Conservation (phyloP, 2,797 vertebrate species). For the Spheniscus humboldti region DNA sequence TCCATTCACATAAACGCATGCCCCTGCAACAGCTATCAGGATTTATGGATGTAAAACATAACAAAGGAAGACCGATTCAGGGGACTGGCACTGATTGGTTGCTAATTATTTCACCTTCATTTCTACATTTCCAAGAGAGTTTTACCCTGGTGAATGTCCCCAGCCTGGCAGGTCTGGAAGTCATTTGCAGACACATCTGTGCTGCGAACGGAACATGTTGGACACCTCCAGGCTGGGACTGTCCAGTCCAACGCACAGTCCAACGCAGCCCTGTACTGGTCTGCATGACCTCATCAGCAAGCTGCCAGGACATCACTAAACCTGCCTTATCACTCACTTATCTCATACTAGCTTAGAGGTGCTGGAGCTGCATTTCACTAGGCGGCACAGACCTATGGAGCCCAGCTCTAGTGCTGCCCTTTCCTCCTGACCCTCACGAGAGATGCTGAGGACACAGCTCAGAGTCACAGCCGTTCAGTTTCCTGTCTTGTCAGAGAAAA, state of each 20-base stretch:
- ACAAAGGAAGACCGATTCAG: background rate
- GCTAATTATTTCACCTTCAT: background rate
- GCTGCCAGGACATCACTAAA: background rate
- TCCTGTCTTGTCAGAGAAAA: background rate
- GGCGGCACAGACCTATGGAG: background rate
- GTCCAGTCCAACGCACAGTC: background rate
- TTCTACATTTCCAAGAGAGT: background rate
- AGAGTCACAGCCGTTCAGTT: background rate
- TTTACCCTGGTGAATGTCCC: background rate
- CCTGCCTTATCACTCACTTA: background rate
- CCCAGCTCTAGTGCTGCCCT: background rate
- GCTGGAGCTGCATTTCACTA: background rate
- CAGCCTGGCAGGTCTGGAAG: background rate
- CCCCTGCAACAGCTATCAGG: background rate
- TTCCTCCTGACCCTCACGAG: background rate
- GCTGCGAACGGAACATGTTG: accelerated
- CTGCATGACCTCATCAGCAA: accelerated
- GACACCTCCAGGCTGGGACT: background rate
- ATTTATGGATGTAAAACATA: background rate
- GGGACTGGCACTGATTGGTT: background rate
- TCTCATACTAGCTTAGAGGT: background rate
- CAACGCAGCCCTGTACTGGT: background rate
- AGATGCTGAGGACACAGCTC: background rate
- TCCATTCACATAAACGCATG: accelerated
- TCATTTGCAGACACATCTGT: background rate